Percentiles rank a stretch among this genome's conserved stretches.
phyloP scores from a whole-genome alignment of 2,888 invertebrate species.

The Oxyteleia sp. region DNA sequence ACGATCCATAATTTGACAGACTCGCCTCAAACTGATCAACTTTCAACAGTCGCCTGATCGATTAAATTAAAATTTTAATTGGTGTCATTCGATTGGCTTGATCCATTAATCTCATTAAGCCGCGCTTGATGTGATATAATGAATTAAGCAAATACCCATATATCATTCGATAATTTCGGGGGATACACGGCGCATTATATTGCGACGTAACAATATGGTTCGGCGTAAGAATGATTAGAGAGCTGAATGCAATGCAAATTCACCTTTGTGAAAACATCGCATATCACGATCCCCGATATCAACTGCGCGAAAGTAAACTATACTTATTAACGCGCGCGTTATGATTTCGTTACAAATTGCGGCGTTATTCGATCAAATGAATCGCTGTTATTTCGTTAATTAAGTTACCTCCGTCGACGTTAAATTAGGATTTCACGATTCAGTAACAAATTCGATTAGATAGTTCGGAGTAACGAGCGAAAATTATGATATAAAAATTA shows the following conservation, averaged over 20 bases:
- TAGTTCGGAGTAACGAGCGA: no score
- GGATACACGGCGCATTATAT: neutral
- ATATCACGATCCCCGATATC: neutral
- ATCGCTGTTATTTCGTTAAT: neutral
- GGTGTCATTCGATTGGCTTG: conserved; percentile 1
- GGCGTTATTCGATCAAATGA: conserved; percentile 9
- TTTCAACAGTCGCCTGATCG: neutral
- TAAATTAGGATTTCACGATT: neutral
- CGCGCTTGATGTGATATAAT: conserved; percentile 22
- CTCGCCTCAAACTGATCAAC: no score
- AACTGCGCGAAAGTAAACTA: conserved; percentile 11
- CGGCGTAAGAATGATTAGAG: conserved; percentile 18
- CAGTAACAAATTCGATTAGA: conserved; percentile 4
- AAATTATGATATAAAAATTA: no score
- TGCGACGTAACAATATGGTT: conserved; percentile 15
- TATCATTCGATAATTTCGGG: conserved; percentile 25
- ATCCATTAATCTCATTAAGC: conserved; percentile 24
- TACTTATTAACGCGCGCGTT: neutral
- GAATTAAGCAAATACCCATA: conserved; percentile 19
- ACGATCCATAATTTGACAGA: no score
- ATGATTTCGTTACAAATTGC: conserved; percentile 16
- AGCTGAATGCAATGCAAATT: conserved; percentile 18
- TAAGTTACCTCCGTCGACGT: neutral
- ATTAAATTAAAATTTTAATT: conserved; percentile 18
- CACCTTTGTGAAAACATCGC: conserved; percentile 6